phyloP scores from a whole-genome alignment of 2,113 vertebrate species.

The Corynorhinus townsendii region DNA sequence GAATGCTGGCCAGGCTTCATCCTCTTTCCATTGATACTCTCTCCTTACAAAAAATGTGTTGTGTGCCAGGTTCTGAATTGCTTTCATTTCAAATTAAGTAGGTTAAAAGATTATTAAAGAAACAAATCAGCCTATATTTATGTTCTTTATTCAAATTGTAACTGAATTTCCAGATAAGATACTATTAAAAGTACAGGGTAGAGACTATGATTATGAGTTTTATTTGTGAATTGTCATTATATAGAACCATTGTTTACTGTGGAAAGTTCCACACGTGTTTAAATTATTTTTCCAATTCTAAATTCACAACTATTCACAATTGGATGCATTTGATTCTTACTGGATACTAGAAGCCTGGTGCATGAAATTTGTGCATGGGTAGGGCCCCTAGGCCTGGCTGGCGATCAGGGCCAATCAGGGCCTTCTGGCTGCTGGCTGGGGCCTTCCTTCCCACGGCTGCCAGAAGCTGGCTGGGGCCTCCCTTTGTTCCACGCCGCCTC shows the following conservation, averaged over 20 bases:
- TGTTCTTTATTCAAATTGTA: constrained; percentile 27
- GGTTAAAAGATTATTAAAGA: constrained; percentile 22
- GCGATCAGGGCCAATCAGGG: too few relatives aligned
- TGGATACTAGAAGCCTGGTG: neutral
- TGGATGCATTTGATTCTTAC: neutral
- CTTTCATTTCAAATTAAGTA: constrained; percentile 37
- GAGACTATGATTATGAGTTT: neutral
- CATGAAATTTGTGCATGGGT: too few relatives aligned
- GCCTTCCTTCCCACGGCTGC: too few relatives aligned
- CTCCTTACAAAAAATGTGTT: neutral
- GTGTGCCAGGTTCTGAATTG: neutral
- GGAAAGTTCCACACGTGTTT: neutral
- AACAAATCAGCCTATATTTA: neutral
- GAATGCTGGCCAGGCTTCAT: too few relatives aligned
- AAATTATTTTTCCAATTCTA: constrained; percentile 21
- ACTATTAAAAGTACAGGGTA: neutral
- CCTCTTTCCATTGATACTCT: neutral
- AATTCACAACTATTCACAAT: neutral
- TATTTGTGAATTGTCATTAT: neutral
- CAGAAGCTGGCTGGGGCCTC: too few relatives aligned
- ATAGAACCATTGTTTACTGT: neutral
- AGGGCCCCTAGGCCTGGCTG: too few relatives aligned
- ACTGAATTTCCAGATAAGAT: constrained; percentile 25
- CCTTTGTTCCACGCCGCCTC: too few relatives aligned
- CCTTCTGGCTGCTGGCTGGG: too few relatives aligned